Evolutionary conservation across 2,113 vertebrate species (phyloP), one percentile per base, ranked within the genome.

Genomic region (Gorilla gorilla): DNA sequence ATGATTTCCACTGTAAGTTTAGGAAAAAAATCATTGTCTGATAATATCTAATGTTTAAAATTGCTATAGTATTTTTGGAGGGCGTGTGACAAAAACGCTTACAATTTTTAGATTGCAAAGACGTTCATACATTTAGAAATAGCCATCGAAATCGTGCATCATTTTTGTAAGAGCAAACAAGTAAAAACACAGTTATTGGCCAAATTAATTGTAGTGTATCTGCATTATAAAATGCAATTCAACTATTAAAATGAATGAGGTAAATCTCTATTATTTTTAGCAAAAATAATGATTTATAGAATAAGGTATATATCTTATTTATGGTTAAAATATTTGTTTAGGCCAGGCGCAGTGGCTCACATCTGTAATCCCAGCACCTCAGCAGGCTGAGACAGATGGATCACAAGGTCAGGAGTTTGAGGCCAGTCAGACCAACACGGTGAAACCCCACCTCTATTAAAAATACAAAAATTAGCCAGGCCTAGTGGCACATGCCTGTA

Each of bases 401-500:
- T 55, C 52, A 55, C 0, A 18, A 55, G 52, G 52, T 55, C 52
- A 55, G 52, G 52, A 55, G 52, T 55, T 55, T 0, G 18, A 55
- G 6, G 20, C 52, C 52, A 55, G 52, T 20, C 18, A 20, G 52
- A 55, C 52, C 52, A 55, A 55, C 52, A 55, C 7, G 18, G 52
- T 55, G 18, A 55, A 55, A 55, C 1, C 52, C 18, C 18, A 0
- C 18, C 52, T 55, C 1, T 55, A 55, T 6, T 55, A 55, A 55
- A 55, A 55, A 55, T 55, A 20, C 18, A 55, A 55, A 55, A 55
- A 55, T 18, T 55, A 55, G 52, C 17, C 52, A 55, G 52, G 6
- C 18, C 0, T 55, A 6, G 6, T 55, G 52, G 18, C 52, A 55
- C 52, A 2, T 0, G 2, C 52, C 52, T 55, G 18, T 55, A 55